Percentiles rank a stretch among this genome's conserved stretches.
Evolutionary conservation across 2,888 invertebrate genomes (phyloP).

Genomic region (Adelognathus sp.): DNA sequence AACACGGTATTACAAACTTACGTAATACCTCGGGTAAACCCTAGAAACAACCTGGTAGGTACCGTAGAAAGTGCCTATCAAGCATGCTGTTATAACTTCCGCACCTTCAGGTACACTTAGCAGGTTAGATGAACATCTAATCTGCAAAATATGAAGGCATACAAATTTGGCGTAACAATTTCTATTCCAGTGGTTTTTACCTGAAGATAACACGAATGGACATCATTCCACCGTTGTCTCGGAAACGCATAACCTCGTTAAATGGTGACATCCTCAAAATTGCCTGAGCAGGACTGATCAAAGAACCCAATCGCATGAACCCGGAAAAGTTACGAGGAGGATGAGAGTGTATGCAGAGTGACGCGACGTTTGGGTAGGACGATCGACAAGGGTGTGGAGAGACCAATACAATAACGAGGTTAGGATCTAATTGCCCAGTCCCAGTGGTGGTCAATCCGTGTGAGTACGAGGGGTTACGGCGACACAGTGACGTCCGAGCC

Average conservation of each 20-base stretch:
- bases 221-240: no score
- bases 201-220: no score
- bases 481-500: slow-evolving; percentile 36
- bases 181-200: no score
- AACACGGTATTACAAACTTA: no score
- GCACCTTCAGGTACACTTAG: no score
- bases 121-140: no score
- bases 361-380: background rate
- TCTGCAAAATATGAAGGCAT: background rate
- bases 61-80: no score
- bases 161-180: background rate
- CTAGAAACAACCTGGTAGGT: no score
- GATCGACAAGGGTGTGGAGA: slow-evolving; percentile 27
- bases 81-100: no score
- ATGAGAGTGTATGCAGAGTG: background rate
- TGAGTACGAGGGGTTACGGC: slow-evolving; percentile 27
- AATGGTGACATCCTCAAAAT: no score
- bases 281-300: background rate
- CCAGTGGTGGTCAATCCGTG: slow-evolving; percentile 43
- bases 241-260: no score
- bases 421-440: slow-evolving; percentile 53
- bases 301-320: background rate
- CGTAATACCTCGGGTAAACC: no score
- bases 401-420: slow-evolving; percentile 53
- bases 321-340: background rate